These are phyloP conservation scores for Drosophila tristis DNA, from an alignment of 1,140 invertebrate genomes.

Conservation along the genomic window DNA sequence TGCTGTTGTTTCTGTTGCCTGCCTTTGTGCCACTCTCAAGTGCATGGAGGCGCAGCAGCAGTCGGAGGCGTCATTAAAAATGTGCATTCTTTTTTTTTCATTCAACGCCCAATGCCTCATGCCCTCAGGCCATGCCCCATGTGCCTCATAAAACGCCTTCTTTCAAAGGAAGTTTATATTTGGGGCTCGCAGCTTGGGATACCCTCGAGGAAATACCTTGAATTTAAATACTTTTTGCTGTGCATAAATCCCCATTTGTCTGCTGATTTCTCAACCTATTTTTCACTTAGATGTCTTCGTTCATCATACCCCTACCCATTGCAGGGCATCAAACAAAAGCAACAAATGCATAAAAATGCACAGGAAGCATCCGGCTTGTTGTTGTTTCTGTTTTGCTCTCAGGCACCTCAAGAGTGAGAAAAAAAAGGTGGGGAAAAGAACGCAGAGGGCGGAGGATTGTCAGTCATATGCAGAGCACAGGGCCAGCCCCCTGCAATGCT, in stretches of 20 bases:
- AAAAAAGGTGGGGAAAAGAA: not conserved
- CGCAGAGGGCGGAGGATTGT: not conserved
- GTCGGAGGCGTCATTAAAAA: constrained; percentile 72
- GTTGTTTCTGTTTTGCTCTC: too few species aligned
- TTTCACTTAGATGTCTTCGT: not conserved
- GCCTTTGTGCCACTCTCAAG: constrained; percentile 55
- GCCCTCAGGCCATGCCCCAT: not conserved
- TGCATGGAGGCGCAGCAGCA: constrained; percentile 33
- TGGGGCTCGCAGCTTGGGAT: too few species aligned
- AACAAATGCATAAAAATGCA: constrained; percentile 50
- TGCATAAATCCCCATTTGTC: too few species aligned
- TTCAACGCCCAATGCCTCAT: constrained; percentile 29
- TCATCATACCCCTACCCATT: constrained; percentile 6
- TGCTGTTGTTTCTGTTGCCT: constrained; percentile 21
- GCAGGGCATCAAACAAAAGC: not conserved
- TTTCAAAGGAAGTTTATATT: too few species aligned
- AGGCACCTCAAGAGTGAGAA: constrained; percentile 5
- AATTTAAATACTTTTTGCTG: too few species aligned
- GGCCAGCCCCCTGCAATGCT: constrained; percentile 7
- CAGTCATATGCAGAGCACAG: not conserved
- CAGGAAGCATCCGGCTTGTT: constrained; percentile 37
- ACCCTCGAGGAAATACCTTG: too few species aligned
- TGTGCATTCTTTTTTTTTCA: constrained; percentile 65
- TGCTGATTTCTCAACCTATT: too few species aligned
- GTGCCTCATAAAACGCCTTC: too few species aligned